Evolutionary conservation across 2,888 invertebrate species (phyloP), one percentile per base, ranked within the genome.

Genomic region (Sialis fuliginosa): DNA sequence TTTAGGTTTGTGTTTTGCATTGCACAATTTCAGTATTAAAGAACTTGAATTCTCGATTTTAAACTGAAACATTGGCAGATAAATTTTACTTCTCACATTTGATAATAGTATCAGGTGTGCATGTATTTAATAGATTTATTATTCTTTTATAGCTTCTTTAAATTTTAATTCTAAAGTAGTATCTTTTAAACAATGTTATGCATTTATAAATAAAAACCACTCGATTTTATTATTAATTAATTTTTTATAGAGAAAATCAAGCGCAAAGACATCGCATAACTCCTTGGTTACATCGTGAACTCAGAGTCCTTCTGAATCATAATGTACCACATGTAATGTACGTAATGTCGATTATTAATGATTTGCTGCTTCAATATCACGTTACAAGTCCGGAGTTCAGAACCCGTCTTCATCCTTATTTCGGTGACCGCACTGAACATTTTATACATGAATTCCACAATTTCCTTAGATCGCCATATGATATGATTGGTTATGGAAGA

Each of bases 381-480:
- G 71, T 84, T 50, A 70, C 69, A 52, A 77, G 81, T 49, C 60
- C 70, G 6, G 77, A 80, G 56, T 90, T 93, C 64, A 74, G 77
- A 37, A 74, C 77, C 39, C 69, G 77, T 9, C 63, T 91, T 45
- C 69, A 70, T 32, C 75, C 80, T 9, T 83, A 79, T 60, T 70
- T 91, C 51, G 77, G 79, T 13, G 66, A 69, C 1, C 71, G 79
- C 53, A 86, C 90, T 0, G 75, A 79, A 48, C 93, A 93, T 63
- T 95, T 95, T 61, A 73, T 88, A 33, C 91, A 93, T 60, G 93
- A 95, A 60, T 74, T 95, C 50, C 77, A 81, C 56, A 79, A 79
- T 61, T 95, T 84, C 66, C 89, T 93, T 33, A 74, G 82, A 32
- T 89, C 90, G 8, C 87, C 88, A 0, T 87, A 79, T 61, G 89